Percentiles rank a stretch among this genome's conserved stretches.
These are phyloP conservation scores for Palythoa grandis DNA, from an alignment of 92 coral and sea anemone species.

Conservation along the genomic window DNA sequence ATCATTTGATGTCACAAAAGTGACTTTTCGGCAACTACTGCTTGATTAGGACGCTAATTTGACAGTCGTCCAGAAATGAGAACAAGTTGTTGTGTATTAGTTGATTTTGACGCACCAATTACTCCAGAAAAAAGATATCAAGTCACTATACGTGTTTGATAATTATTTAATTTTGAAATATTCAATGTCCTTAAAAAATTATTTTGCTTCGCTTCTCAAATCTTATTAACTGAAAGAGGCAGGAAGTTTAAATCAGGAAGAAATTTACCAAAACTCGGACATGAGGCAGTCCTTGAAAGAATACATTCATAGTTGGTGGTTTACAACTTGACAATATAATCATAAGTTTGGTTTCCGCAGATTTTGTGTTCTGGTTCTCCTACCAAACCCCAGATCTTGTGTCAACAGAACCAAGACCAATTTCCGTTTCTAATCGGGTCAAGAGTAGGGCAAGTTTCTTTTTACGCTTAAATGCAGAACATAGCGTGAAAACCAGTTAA, in stretches of 20 bases:
- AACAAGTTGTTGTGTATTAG: not conserved
- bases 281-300: slow-evolving; percentile 31
- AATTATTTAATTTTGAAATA: slow-evolving; percentile 21
- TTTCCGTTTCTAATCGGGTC: slow-evolving; percentile 88
- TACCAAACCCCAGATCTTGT: slow-evolving; percentile 67
- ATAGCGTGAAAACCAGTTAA: slow-evolving; percentile 39
- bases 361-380: slow-evolving; percentile 59
- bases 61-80: slow-evolving; percentile 32
- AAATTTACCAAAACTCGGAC: slow-evolving; percentile 33
- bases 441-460: slow-evolving; percentile 53
- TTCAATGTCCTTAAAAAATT: slow-evolving; percentile 10
- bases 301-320: slow-evolving; percentile 32
- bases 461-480: slow-evolving; percentile 49
- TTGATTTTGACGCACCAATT: slow-evolving; percentile 36
- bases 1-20: slow-evolving; percentile 45
- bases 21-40: slow-evolving; percentile 41
- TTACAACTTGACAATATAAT: slow-evolving; percentile 23
- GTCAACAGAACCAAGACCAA: slow-evolving; percentile 72
- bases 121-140: slow-evolving; percentile 5
- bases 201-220: slow-evolving; percentile 29
- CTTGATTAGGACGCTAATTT: slow-evolving; percentile 40
- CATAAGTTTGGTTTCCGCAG: slow-evolving; percentile 62
- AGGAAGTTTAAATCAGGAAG: slow-evolving; percentile 33
- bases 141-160: slow-evolving; percentile 7
- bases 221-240: slow-evolving; percentile 17